These are phyloP conservation scores for Sinocyclocheilus anophthalmus DNA, from an alignment of 2,113 vertebrate genomes.

Conservation along the genomic window DNA sequence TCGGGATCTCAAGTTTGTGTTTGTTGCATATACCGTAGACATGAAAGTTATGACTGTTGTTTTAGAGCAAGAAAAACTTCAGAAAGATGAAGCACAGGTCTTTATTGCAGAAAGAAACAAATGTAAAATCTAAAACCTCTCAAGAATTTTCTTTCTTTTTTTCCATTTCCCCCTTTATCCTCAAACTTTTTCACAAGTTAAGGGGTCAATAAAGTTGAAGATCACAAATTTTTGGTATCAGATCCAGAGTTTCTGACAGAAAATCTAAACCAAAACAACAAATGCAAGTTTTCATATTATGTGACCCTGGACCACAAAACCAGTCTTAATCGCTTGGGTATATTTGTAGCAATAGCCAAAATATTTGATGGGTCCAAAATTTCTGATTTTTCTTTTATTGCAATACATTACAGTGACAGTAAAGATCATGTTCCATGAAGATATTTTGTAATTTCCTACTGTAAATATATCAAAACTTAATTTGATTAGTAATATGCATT, in stretches of 20 bases:
- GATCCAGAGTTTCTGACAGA: neutral
- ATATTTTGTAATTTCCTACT: too few relatives aligned
- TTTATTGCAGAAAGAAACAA: neutral
- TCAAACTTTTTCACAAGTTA: neutral
- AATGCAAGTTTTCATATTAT: neutral
- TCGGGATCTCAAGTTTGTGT: constrained; percentile 36
- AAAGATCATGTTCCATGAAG: too few relatives aligned
- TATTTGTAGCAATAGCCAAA: too few relatives aligned
- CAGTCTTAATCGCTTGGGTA: too few relatives aligned
- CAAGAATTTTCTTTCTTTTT: neutral
- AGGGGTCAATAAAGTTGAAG: neutral
- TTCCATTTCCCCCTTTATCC: neutral
- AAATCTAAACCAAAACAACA: neutral
- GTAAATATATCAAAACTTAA: too few relatives aligned
- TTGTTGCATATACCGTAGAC: constrained; percentile 21
- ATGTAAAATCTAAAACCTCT: constrained; percentile 17
- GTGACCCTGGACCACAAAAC: too few relatives aligned
- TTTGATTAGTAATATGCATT: too few relatives aligned
- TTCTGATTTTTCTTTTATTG: too few relatives aligned
- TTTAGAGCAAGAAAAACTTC: constrained; percentile 26
- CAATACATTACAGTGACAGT: too few relatives aligned
- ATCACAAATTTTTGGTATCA: neutral
- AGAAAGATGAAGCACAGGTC: constrained; percentile 22
- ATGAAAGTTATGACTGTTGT: constrained; percentile 48
- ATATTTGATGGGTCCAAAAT: too few relatives aligned